phyloP scores from a whole-genome alignment of 1,140 invertebrate species.

The Macrobrachium nipponense region DNA sequence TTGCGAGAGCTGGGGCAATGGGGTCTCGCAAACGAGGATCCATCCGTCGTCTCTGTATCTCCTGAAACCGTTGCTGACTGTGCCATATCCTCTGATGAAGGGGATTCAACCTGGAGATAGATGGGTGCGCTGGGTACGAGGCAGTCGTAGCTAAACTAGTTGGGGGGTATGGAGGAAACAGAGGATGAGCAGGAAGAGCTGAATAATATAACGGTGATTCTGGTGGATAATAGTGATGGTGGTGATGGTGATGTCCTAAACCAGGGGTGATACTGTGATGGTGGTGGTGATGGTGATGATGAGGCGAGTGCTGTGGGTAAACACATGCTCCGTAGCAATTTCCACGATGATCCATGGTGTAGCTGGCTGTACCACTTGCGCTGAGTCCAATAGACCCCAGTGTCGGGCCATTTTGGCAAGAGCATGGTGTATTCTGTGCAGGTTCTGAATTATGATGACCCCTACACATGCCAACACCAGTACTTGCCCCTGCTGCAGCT shows the following conservation, averaged over 20 bases:
- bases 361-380: slow-evolving; percentile 36
- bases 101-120: slow-evolving; percentile 57
- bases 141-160: slow-evolving; percentile 53
- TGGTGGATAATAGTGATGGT: slow-evolving; percentile 61
- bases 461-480: slow-evolving; percentile 30
- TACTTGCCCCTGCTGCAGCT: slow-evolving; percentile 12
- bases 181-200: slow-evolving; percentile 44
- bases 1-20: slow-evolving; percentile 9
- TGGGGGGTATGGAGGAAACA: slow-evolving; percentile 51
- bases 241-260: slow-evolving; percentile 64
- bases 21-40: slow-evolving; percentile 46
- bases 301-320: slow-evolving; percentile 44
- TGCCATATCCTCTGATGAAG: slow-evolving; percentile 61
- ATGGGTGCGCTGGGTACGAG: slow-evolving; percentile 49
- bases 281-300: slow-evolving; percentile 52
- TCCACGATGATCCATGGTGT: slow-evolving; percentile 44
- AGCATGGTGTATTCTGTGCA: slow-evolving; percentile 25
- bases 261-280: slow-evolving; percentile 58
- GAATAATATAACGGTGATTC: slow-evolving; percentile 45
- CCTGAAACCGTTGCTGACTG: slow-evolving; percentile 57
- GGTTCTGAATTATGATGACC: slow-evolving; percentile 31
- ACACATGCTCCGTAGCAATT: slow-evolving; percentile 58
- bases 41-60: slow-evolving; percentile 60
- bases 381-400: slow-evolving; percentile 42
- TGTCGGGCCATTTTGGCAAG: slow-evolving; percentile 40